Evolutionary conservation across 2,113 vertebrate genomes (phyloP).

Genomic region (Cheirogaleus medius): DNA sequence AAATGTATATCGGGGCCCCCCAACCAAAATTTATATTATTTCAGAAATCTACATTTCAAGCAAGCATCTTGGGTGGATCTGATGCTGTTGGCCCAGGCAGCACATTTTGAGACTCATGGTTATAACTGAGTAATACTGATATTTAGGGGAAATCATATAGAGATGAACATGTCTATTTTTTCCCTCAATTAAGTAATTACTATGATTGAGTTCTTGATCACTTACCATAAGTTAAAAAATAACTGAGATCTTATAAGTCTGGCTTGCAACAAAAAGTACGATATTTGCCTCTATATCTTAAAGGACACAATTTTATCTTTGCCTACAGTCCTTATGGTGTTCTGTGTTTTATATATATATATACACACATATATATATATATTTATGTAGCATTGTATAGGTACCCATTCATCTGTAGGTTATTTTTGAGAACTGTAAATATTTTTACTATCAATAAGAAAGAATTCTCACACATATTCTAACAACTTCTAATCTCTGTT

Average conservation of each 20-base stretch:
- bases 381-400: neutral
- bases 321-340: neutral
- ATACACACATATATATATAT: too few relatives aligned
- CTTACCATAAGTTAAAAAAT: constrained; percentile 25
- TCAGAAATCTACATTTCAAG: neutral
- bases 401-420: neutral
- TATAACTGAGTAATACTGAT: neutral
- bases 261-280: neutral
- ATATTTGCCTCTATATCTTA: neutral
- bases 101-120: neutral
- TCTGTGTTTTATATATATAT: neutral
- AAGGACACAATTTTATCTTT: neutral
- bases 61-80: neutral
- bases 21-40: neutral
- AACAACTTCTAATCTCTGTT: neutral
- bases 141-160: neutral
- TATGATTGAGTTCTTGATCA: neutral
- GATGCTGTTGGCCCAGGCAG: neutral
- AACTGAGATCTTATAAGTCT: neutral
- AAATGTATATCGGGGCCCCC: neutral
- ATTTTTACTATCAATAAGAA: neutral
- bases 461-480: neutral
- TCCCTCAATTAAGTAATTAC: neutral
- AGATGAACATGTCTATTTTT: neutral
- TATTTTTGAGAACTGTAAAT: neutral